Percentiles rank a stretch among this genome's conserved stretches.
Conservation (phyloP, 1,140 invertebrate genomes). For the Melitaea cinxia region DNA sequence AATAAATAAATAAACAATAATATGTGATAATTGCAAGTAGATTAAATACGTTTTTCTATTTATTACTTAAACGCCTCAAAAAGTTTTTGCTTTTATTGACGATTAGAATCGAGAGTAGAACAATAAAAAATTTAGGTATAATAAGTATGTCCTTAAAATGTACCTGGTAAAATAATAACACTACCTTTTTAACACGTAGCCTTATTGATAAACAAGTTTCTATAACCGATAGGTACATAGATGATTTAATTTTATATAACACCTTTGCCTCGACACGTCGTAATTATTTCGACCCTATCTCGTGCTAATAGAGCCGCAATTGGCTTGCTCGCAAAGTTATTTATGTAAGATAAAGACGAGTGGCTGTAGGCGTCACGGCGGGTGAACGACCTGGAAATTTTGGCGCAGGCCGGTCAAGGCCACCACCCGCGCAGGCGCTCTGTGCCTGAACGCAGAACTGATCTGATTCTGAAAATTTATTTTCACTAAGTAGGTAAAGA, state of each 20-base stretch:
- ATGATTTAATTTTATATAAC: slow-evolving; percentile 73
- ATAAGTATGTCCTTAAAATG: too few relatives aligned
- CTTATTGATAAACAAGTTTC: slow-evolving; percentile 75
- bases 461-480: slow-evolving; percentile 35
- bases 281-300: slow-evolving; percentile 39
- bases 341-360: slow-evolving; percentile 71
- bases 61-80: too few relatives aligned
- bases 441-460: slow-evolving; percentile 36
- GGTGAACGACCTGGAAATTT: slow-evolving; percentile 80
- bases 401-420: slow-evolving; percentile 81
- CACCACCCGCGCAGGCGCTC: slow-evolving; percentile 66
- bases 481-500: slow-evolving; percentile 21
- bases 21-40: too few relatives aligned
- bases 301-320: slow-evolving; percentile 30
- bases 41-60: too few relatives aligned
- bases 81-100: neutral
- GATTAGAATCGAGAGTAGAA: neutral
- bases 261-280: slow-evolving; percentile 22
- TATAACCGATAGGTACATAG: slow-evolving; percentile 64
- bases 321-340: slow-evolving; percentile 43
- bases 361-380: slow-evolving; percentile 66
- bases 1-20: too few relatives aligned
- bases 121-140: too few relatives aligned
- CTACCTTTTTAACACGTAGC: slow-evolving; percentile 23
- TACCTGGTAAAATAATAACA: slow-evolving; percentile 18